A percentile compares a stretch with the other conserved stretches of the same genome.
These are phyloP conservation scores for Ochlodes sylvanus DNA, from an alignment of 2,888 invertebrate species.

Conservation along the genomic window DNA sequence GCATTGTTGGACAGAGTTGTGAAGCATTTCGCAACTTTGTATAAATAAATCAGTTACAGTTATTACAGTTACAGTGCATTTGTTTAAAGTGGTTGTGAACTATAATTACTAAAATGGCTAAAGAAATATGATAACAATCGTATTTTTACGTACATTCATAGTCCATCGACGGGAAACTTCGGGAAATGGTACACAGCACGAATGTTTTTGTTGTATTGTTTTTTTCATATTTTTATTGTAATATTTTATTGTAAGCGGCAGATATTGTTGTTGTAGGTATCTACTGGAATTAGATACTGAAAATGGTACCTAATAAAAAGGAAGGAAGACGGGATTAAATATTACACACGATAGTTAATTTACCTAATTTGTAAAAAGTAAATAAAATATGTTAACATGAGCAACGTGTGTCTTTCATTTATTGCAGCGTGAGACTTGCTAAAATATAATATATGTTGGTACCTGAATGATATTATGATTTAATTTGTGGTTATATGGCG, in stretches of 20 bases:
- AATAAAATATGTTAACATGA: constrained; percentile 77
- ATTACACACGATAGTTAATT: constrained; percentile 66
- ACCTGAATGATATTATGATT: too few relatives aligned
- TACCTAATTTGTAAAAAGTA: constrained; percentile 76
- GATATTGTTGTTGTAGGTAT: constrained; percentile 35
- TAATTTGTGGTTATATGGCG: too few relatives aligned
- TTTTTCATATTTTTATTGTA: constrained; percentile 18
- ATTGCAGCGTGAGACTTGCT: too few relatives aligned
- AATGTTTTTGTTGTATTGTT: constrained; percentile 12
- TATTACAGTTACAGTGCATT: constrained; percentile 39
- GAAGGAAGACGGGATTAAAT: constrained; percentile 43
- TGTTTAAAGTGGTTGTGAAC: constrained; percentile 40
- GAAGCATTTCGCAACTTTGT: constrained; percentile 27
- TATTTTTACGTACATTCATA: neutral
- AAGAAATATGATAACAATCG: neutral
- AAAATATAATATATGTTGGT: too few relatives aligned
- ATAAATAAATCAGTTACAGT: constrained; percentile 32
- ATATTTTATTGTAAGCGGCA: constrained; percentile 13
- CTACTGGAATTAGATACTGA: constrained; percentile 33
- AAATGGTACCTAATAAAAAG: constrained; percentile 50
- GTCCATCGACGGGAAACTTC: neutral
- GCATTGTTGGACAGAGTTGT: constrained; percentile 7
- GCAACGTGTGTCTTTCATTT: constrained; percentile 35
- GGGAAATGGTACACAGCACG: constrained; percentile 1
- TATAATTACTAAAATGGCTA: constrained; percentile 12